A percentile compares a stretch with the other conserved stretches of the same genome.
These are phyloP conservation scores for Brachyalestes nurse DNA, from an alignment of 2,797 vertebrate genomes.

Conservation along the genomic window DNA sequence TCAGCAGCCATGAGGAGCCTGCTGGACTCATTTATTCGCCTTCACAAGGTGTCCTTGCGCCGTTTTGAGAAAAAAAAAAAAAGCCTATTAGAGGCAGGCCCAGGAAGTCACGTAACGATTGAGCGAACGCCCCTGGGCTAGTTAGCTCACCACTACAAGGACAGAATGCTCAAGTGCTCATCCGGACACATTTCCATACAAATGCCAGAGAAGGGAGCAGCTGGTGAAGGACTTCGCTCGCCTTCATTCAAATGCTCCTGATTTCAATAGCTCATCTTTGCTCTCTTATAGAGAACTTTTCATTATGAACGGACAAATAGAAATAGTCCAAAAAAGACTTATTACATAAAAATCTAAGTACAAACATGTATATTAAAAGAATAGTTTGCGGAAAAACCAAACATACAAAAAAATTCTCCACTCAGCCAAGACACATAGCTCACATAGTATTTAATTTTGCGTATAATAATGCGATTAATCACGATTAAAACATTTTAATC, in stretches of 20 bases:
- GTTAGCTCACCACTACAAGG: slow-evolving; percentile 53
- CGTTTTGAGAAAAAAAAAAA: slow-evolving; percentile 54
- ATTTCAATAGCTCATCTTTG: neutral
- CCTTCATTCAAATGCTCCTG: neutral
- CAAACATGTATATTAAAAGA: neutral
- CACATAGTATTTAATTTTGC: no score
- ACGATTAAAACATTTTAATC: no score
- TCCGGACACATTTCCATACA: slow-evolving; percentile 37
- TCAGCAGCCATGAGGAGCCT: slow-evolving; percentile 39
- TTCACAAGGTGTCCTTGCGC: slow-evolving; percentile 71
- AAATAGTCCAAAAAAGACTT: neutral
- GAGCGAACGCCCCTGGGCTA: slow-evolving; percentile 44
- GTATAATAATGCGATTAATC: no score
- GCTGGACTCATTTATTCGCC: slow-evolving; percentile 54
- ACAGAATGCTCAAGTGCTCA: slow-evolving; percentile 40
- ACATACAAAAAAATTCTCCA: no score
- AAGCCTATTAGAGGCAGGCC: slow-evolving; percentile 59
- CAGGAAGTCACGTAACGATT: slow-evolving; percentile 45
- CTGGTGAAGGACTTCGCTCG: neutral
- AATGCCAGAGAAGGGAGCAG: slow-evolving; percentile 6
- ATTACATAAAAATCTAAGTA: neutral
- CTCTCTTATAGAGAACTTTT: neutral
- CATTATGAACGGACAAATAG: neutral
- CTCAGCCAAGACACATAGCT: no score
- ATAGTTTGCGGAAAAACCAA: no score